Conservation (phyloP, 92 coral and sea anemone species). For the Bergia puertoricense region DNA sequence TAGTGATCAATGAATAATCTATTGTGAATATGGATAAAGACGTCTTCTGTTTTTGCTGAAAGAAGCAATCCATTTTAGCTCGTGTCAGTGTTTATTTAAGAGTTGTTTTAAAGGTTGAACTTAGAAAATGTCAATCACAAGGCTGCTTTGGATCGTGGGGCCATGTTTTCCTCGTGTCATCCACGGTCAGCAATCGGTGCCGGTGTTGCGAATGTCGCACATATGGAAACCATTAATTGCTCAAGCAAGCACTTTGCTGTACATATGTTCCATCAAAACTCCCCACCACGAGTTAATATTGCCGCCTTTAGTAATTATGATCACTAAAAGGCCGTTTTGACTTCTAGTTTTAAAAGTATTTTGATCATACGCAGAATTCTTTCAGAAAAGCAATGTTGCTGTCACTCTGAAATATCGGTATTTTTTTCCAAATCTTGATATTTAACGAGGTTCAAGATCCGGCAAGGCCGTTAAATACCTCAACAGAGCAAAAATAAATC, state of each 20-base stretch:
- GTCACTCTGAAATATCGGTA: not conserved
- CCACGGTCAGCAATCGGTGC: constrained; percentile 10
- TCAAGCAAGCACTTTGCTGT: constrained; percentile 52
- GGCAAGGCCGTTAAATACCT: constrained; percentile 8
- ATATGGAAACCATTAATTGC: constrained; percentile 60
- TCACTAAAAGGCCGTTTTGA: constrained; percentile 28
- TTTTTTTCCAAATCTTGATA: not conserved
- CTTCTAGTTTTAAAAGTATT: not conserved
- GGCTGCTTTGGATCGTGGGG: constrained; percentile 23
- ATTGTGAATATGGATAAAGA: not conserved
- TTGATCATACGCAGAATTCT: not conserved
- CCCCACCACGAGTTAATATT: constrained; percentile 64
- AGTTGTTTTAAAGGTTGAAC: constrained; percentile 40
- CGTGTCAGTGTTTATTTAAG: constrained; percentile 41
- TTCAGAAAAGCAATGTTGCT: not conserved
- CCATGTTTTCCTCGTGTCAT: constrained; percentile 34
- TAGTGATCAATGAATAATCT: not conserved
- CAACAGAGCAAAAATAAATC: not conserved
- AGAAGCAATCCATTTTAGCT: constrained; percentile 36
- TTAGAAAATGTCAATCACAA: constrained; percentile 36
- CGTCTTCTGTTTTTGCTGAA: constrained; percentile 25
- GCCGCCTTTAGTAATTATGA: constrained; percentile 23
- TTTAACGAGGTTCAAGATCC: constrained; percentile 6
- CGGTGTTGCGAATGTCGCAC: constrained; percentile 9
- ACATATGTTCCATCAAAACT: constrained; percentile 59